Conservation (phyloP, 2,888 invertebrate species). For the Andrena bucephala region DNA sequence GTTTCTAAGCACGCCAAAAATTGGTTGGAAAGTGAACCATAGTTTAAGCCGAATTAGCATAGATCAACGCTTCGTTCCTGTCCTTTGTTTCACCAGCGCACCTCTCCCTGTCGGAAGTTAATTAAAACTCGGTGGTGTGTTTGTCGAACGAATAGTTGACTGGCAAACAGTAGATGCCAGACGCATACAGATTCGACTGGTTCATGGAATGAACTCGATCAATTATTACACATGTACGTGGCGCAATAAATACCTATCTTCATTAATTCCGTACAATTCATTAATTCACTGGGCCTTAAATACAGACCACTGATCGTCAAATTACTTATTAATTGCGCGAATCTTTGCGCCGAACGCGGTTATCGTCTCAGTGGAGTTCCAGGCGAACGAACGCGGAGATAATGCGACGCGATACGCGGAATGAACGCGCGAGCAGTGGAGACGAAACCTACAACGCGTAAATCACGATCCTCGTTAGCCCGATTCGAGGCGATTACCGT, state of each 20-base stretch:
- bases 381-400: constrained; percentile 34
- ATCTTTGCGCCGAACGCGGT: constrained; percentile 14
- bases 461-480: constrained; percentile 75
- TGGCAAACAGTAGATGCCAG: neutral
- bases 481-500: constrained; percentile 67
- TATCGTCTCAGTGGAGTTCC: constrained; percentile 24
- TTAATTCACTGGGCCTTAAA: neutral
- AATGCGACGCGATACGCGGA: constrained; percentile 55
- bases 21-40: constrained; percentile 2
- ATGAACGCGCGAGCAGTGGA: constrained; percentile 27
- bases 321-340: constrained; percentile 28
- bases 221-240: neutral
- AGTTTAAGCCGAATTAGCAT: constrained; percentile 43
- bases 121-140: constrained; percentile 40
- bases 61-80: constrained; percentile 31
- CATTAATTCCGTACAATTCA: too few relatives aligned
- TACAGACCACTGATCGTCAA: neutral
- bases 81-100: constrained; percentile 21
- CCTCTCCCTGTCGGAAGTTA: constrained; percentile 23
- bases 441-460: constrained; percentile 66
- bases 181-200: neutral
- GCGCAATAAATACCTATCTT: neutral
- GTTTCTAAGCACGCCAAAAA: constrained; percentile 8
- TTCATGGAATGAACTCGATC: neutral
- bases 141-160: constrained; percentile 31